These are phyloP conservation scores for Leptogaster cylindrica DNA, from an alignment of 2,888 invertebrate genomes.

Conservation along the genomic window DNA sequence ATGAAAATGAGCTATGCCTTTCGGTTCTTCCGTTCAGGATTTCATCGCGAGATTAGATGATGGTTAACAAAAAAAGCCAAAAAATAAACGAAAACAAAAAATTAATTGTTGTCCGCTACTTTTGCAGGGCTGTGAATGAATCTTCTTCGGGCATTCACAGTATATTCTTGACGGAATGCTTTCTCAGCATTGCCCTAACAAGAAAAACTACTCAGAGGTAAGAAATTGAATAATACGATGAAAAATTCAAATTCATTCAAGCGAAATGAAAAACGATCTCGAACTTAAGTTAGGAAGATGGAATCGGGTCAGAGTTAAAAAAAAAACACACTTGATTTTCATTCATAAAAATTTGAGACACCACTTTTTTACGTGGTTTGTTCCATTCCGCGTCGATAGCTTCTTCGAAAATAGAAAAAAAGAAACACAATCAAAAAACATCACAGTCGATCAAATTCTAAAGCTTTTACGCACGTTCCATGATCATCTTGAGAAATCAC, in stretches of 20 bases:
- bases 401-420: slow-evolving; percentile 1
- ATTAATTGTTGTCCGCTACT: slow-evolving; percentile 32
- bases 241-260: slow-evolving; percentile 37
- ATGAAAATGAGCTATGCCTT: slow-evolving; percentile 25
- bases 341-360: slow-evolving; percentile 34
- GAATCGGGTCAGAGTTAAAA: slow-evolving; percentile 21
- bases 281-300: background rate
- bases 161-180: slow-evolving; percentile 8
- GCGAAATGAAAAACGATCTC: slow-evolving; percentile 18
- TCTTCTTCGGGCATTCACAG: background rate
- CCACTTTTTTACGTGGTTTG: background rate
- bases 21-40: background rate
- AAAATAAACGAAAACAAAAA: slow-evolving; percentile 3
- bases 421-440: slow-evolving; percentile 1
- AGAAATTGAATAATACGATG: background rate
- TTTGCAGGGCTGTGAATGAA: slow-evolving; percentile 32
- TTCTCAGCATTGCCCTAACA: background rate
- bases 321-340: slow-evolving; percentile 16
- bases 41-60: background rate
- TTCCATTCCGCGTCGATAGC: background rate
- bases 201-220: slow-evolving; percentile 19
- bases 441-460: slow-evolving; percentile 15
- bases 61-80: background rate
- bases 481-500: slow-evolving; percentile 20
- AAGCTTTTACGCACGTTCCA: slow-evolving; percentile 38